Conservation (phyloP, 2,888 invertebrate species). For the Acanthococcus lagerstroemiae region DNA sequence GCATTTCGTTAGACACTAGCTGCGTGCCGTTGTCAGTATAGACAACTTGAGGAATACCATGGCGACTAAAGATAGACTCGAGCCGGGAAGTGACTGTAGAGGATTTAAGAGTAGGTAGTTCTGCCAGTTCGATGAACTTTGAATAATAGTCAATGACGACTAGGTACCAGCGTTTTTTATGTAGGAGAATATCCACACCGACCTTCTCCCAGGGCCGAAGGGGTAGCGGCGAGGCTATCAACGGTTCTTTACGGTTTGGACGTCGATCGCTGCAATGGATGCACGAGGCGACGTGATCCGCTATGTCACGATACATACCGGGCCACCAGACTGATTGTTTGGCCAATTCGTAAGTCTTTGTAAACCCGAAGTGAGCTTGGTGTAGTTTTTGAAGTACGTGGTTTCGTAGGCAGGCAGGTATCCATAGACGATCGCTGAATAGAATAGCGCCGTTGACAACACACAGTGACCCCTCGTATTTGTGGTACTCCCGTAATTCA, state of each 20-base stretch:
- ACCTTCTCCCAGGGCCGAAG: not conserved
- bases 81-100: too few relatives aligned
- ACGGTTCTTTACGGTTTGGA: not conserved
- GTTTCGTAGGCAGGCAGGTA: conserved; percentile 5
- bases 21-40: too few relatives aligned
- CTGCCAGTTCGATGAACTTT: too few relatives aligned
- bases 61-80: too few relatives aligned
- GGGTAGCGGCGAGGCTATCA: not conserved
- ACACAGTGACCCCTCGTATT: not conserved
- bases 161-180: not conserved
- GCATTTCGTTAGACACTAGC: too few relatives aligned
- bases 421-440: not conserved
- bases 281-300: not conserved
- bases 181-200: conserved; percentile 7
- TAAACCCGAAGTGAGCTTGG: conserved; percentile 6
- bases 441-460: conserved; percentile 5
- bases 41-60: too few relatives aligned
- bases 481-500: not conserved
- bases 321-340: conserved; percentile 11
- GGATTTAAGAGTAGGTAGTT: too few relatives aligned
- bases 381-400: conserved; percentile 13
- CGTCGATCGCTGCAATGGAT: not conserved
- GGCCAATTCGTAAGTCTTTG: conserved; percentile 11
- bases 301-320: conserved; percentile 2
- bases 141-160: too few relatives aligned